Base-by-base conservation (phyloP, 2,113 vertebrate genomes). In the Scomber japonicus region DNA sequence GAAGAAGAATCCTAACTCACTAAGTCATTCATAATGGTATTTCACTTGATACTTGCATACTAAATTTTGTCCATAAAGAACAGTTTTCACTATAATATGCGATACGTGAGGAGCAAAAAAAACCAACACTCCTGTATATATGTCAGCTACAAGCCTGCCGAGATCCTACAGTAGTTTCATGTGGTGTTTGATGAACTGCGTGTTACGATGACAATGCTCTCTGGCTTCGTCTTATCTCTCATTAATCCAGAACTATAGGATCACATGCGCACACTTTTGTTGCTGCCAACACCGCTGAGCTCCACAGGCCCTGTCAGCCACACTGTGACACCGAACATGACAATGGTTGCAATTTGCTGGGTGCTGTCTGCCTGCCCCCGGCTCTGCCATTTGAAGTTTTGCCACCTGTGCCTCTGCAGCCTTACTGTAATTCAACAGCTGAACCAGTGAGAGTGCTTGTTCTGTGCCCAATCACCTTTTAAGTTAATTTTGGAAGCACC, bases 341-440 rank as follows among this genome's bases (percentile, higher is more conserved):
- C 91, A 88, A 88, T 83, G 79, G 91, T 84, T 89, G 89, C 92
- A 92, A 92, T 92, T 92, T 91, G 87, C 91, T 73, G 87, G 72
- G 78, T 90, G 83, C 85, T 91, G 92, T 88, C 87, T 87, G 75
- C 75, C 80, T 87, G 85, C 86, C 90, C 87, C 71, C 61, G 71
- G 76, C 85, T 86, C 84, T 84, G 80, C 89, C 88, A 89, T 92
- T 91, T 91, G 83, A 93, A 90, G 91, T 80, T 74, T 53, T 89
- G 85, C 92, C 92, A 93, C 91, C 91, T 89, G 85, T 81, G 80
- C 70, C 88, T 87, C 81, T 73, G 73, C 78, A 83, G 85, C 68
- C 15, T 59, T 86, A 75, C 77, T 72, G 67, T 80, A 80, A 85
- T 82, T 85, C 83, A 87, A 73, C 88, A 85, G 80, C 86, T 84